These are phyloP conservation scores for Lochmaea crataegi DNA, from an alignment of 2,888 invertebrate species.

Conservation along the genomic window DNA sequence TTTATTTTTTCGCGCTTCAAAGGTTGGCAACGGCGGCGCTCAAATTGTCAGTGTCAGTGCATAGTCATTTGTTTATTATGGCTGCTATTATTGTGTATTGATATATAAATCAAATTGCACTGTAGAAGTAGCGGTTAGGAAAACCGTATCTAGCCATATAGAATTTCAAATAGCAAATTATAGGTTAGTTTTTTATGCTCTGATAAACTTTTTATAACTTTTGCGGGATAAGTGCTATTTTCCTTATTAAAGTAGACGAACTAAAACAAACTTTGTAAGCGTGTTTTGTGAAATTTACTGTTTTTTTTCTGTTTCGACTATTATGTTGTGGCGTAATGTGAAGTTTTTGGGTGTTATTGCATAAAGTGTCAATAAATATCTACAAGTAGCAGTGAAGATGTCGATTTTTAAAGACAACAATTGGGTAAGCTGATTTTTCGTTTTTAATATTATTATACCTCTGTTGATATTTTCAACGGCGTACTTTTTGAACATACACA, in stretches of 20 bases:
- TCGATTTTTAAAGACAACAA: slow-evolving; percentile 72
- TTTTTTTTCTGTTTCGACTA: slow-evolving; percentile 1
- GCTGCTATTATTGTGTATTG: not conserved
- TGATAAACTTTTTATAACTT: slow-evolving; percentile 13
- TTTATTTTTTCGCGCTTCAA: slow-evolving; percentile 13
- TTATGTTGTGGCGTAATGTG: slow-evolving; percentile 16
- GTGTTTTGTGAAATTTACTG: slow-evolving; percentile 12
- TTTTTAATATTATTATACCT: not conserved
- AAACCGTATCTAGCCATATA: slow-evolving; percentile 10
- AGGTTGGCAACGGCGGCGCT: not conserved
- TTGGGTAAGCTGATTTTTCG: slow-evolving; percentile 65
- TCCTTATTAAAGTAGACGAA: not conserved
- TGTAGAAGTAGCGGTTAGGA: slow-evolving; percentile 8
- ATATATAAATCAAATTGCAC: no score
- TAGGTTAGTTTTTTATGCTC: slow-evolving; percentile 3
- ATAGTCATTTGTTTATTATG: slow-evolving; percentile 7
- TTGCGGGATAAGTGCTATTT: slow-evolving; percentile 1
- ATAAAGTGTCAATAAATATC: not conserved
- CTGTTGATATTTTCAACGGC: not conserved
- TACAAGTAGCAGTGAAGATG: slow-evolving; percentile 54
- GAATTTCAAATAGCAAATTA: not conserved
- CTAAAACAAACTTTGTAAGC: not conserved
- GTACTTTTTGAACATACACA: not conserved
- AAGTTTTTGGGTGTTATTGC: slow-evolving; percentile 11
- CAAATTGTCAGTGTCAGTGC: slow-evolving; percentile 8